A percentile compares a stretch with the other conserved stretches of the same genome.
phyloP scores from a whole-genome alignment of 2,113 vertebrate species.

The Rhinolophus ferrumequinum region DNA sequence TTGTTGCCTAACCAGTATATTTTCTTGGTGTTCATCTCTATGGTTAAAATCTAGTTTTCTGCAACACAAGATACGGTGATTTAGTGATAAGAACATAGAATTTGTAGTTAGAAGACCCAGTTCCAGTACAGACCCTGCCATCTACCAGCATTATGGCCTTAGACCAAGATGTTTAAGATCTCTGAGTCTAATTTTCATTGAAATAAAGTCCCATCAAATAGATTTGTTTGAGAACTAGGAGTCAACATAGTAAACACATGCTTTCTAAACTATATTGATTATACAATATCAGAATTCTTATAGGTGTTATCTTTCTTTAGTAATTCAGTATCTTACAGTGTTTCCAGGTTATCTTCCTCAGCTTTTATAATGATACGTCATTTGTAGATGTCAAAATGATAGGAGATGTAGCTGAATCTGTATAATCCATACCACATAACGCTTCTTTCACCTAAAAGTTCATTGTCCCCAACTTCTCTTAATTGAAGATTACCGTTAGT shows the following conservation, averaged over 20 bases:
- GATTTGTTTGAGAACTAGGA: background rate
- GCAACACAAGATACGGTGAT: background rate
- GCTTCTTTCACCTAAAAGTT: constrained; percentile 9
- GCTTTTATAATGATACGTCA: constrained; percentile 7
- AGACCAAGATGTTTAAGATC: background rate
- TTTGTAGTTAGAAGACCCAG: background rate
- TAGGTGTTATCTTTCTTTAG: background rate
- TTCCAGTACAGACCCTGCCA: background rate
- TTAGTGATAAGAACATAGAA: background rate
- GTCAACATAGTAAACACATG: background rate
- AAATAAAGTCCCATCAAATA: background rate
- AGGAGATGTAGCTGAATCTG: background rate
- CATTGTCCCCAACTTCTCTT: background rate
- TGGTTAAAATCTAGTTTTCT: constrained; percentile 14
- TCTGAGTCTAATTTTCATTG: background rate
- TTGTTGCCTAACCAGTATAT: background rate
- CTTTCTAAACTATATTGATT: background rate
- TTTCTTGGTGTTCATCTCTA: background rate
- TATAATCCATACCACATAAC: background rate
- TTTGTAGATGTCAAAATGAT: background rate
- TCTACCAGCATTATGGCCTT: background rate
- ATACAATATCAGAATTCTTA: background rate
- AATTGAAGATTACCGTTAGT: background rate
- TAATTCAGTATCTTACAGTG: background rate
- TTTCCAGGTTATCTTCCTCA: background rate